A percentile compares a stretch with the other conserved stretches of the same genome.
Evolutionary conservation across 1,140 invertebrate genomes (phyloP).

Genomic region (Papilio polytes): DNA sequence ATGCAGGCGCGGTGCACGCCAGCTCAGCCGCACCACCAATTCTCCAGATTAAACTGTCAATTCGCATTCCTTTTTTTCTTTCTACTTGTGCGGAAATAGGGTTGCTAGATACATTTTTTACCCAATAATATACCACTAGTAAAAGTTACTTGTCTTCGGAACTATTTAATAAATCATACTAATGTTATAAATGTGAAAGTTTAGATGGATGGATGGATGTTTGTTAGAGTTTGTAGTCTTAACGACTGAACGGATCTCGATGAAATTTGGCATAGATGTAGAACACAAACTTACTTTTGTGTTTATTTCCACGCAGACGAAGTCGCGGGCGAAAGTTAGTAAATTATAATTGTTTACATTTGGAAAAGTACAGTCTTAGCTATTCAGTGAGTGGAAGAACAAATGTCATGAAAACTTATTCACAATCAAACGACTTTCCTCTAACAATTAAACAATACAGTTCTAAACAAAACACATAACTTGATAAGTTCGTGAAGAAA

Average conservation of each 20-base stretch:
- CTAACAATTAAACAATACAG: background rate
- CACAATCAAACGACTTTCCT: background rate
- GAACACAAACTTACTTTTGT: too few relatives aligned
- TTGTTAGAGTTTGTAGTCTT: too few relatives aligned
- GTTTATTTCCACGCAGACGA: too few relatives aligned
- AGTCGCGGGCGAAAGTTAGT: too few relatives aligned
- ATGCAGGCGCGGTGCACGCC: conserved; percentile 43
- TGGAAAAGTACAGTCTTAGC: too few relatives aligned
- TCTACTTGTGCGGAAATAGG: conserved; percentile 36
- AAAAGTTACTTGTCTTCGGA: too few relatives aligned
- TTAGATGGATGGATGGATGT: too few relatives aligned
- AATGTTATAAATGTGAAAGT: too few relatives aligned
- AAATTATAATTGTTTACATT: too few relatives aligned
- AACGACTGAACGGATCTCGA: too few relatives aligned
- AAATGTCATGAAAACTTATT: conserved; percentile 3
- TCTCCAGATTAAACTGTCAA: conserved; percentile 77
- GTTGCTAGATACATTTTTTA: conserved; percentile 36
- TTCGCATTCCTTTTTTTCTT: conserved; percentile 58
- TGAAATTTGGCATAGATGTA: too few relatives aligned
- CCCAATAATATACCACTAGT: background rate
- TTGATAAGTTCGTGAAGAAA: conserved; percentile 2
- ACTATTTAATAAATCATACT: too few relatives aligned
- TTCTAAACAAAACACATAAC: conserved; percentile 16
- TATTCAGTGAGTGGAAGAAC: background rate
- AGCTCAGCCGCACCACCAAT: conserved; percentile 57